Evolutionary conservation across 2,113 vertebrate species (phyloP), one percentile per base, ranked within the genome.

Genomic region (Rhabdornis inornatus): DNA sequence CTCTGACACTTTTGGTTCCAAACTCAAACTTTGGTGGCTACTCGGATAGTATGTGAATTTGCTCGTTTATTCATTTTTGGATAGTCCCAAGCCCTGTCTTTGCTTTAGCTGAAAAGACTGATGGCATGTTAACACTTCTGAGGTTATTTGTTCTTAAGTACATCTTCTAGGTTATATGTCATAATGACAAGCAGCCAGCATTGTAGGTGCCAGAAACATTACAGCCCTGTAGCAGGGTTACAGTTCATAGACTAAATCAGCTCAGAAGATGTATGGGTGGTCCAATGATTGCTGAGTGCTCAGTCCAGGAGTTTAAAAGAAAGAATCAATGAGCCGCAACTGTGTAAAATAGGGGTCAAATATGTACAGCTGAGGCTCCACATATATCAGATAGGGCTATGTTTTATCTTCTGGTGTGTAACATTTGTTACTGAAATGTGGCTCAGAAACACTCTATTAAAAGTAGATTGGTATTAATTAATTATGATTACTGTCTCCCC

Each of bases 311-410:
- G 70, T 90, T 97, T 97, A 96, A 97, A 96, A 97, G 96, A 95
- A 95, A 92, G 97, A 97, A 96, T 98, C 98, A 98, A 98, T 98
- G 97, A 98, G 97, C 96, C 77, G 3, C 95, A 97, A 94, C 97
- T 95, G 97, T 97, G 97, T 98, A 97, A 98, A 97, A 98, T 97
- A 97, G 97, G 97, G 97, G 97, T 98, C 98, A 98, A 97, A 97
- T 96, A 97, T 96, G 95, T 98, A 95, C 97, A 98, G 97, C 97
- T 98, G 97, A 95, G 97, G 93, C 93, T 97, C 96, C 92, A 94
- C 64, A 96, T 97, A 95, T 59, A 97, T 97, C 96, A 97, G 97
- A 78, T 15, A 94, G 55, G 25, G 15, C 61, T 86, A 57, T 92
- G 87, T 91, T 96, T 96, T 93, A 97, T 96, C 97, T 98, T 94